phyloP scores from a whole-genome alignment of 2,888 invertebrate species.

The Ectemnius continuus region DNA sequence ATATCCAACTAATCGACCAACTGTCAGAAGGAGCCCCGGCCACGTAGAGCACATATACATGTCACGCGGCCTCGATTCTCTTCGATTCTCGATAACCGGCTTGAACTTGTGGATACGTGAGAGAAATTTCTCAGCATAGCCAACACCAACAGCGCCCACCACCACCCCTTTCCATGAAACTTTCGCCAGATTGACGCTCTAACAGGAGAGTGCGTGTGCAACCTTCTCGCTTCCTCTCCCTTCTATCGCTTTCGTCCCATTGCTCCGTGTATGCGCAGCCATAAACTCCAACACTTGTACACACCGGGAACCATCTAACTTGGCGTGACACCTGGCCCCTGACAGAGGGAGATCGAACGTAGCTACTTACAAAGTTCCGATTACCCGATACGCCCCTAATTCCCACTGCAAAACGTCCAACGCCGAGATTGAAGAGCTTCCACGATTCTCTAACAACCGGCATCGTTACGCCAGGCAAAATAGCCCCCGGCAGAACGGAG shows the following conservation, averaged over 20 bases:
- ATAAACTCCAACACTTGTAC: conserved; percentile 48
- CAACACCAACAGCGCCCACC: background rate
- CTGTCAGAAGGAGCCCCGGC: conserved; percentile 30
- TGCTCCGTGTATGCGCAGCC: conserved; percentile 7
- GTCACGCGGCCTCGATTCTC: conserved; percentile 41
- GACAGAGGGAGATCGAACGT: conserved; percentile 2
- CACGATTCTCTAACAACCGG: no score
- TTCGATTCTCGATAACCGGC: conserved; percentile 57
- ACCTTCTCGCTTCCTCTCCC: background rate
- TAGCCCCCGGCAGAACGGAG: no score
- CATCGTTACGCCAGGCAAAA: no score
- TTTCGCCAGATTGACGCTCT: conserved; percentile 58
- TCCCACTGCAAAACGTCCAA: no score
- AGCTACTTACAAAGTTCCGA: conserved; percentile 27
- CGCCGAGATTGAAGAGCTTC: no score
- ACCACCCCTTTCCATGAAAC: conserved; percentile 30
- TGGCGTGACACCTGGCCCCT: conserved; percentile 41
- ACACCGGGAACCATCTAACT: conserved; percentile 30
- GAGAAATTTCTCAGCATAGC: conserved; percentile 51
- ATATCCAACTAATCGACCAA: conserved; percentile 52
- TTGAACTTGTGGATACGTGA: conserved; percentile 51
- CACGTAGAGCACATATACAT: conserved; percentile 27
- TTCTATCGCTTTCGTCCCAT: conserved; percentile 19
- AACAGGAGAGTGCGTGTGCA: conserved; percentile 24
- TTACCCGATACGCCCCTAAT: no score